Evolutionary conservation across 2,888 invertebrate species (phyloP).

Genomic region (Unio delphinus): DNA sequence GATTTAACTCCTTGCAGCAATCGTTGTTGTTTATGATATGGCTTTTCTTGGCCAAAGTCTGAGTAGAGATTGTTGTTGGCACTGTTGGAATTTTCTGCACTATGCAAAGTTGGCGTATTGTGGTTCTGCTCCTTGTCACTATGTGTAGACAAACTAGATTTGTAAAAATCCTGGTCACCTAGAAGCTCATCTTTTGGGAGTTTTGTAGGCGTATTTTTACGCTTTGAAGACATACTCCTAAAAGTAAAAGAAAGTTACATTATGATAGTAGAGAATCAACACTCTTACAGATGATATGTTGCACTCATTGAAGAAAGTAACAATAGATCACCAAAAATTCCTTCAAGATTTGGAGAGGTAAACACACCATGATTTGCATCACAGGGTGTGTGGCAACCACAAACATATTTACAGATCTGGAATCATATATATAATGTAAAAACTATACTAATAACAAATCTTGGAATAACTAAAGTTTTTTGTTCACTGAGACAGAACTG

Average conservation of each 20-base stretch:
- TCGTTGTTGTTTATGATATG: conserved; percentile 61
- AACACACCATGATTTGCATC: too few species aligned
- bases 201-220: conserved; percentile 95
- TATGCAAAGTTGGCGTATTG: conserved; percentile 22
- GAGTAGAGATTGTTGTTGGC: conserved; percentile 38
- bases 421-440: too few species aligned
- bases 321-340: too few species aligned
- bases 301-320: too few species aligned
- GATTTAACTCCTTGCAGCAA: conserved; percentile 56
- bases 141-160: conserved; percentile 16
- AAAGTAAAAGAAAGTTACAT: conserved; percentile 15
- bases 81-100: conserved; percentile 38
- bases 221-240: conserved; percentile 94
- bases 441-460: too few species aligned
- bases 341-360: too few species aligned
- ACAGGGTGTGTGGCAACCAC: too few species aligned
- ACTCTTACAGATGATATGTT: too few species aligned
- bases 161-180: conserved; percentile 43
- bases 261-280: not conserved
- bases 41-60: conserved; percentile 46
- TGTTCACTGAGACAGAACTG: too few species aligned
- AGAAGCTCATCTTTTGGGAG: conserved; percentile 81
- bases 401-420: too few species aligned
- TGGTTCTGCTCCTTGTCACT: conserved; percentile 37
- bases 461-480: too few species aligned